Conservation (phyloP, 2,113 vertebrate genomes). For the Menidia beryllina region DNA sequence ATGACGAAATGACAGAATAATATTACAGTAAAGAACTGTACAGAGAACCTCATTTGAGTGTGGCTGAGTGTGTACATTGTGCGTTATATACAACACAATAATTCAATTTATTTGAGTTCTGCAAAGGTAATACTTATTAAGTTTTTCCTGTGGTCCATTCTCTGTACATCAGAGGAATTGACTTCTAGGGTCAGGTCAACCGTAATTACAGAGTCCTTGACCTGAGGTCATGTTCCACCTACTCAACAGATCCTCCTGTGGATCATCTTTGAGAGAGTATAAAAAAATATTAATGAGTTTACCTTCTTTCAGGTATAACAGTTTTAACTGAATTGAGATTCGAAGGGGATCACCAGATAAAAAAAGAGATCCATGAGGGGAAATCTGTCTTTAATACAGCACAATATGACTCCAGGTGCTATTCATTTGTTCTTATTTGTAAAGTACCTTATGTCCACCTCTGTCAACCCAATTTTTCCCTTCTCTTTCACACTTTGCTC, state of each 20-base stretch:
- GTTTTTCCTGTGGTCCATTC: slow-evolving; percentile 13
- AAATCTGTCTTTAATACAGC: not conserved
- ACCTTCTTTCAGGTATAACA: slow-evolving; percentile 29
- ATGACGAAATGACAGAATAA: no score
- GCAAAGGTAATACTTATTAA: slow-evolving; percentile 24
- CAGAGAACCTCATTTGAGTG: no score
- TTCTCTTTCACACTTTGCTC: slow-evolving; percentile 13
- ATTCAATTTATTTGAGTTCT: no score
- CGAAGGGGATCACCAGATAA: no score
- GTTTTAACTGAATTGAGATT: slow-evolving; percentile 25
- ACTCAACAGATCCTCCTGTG: slow-evolving; percentile 35
- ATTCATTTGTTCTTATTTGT: slow-evolving; percentile 18
- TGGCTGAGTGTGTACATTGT: no score
- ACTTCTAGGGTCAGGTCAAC: slow-evolving; percentile 34
- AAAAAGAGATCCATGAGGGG: not conserved
- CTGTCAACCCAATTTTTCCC: not conserved
- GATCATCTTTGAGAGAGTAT: slow-evolving; percentile 16
- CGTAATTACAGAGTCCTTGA: slow-evolving; percentile 52
- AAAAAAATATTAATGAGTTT: slow-evolving; percentile 19
- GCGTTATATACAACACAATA: no score
- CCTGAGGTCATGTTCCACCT: slow-evolving; percentile 17
- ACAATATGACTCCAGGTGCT: not conserved
- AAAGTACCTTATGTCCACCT: not conserved
- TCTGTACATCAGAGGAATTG: slow-evolving; percentile 1
- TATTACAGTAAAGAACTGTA: no score